A percentile compares a stretch with the other conserved stretches of the same genome.
phyloP scores from a whole-genome alignment of 2,888 invertebrate genomes.

The Spicauda simplicius region DNA sequence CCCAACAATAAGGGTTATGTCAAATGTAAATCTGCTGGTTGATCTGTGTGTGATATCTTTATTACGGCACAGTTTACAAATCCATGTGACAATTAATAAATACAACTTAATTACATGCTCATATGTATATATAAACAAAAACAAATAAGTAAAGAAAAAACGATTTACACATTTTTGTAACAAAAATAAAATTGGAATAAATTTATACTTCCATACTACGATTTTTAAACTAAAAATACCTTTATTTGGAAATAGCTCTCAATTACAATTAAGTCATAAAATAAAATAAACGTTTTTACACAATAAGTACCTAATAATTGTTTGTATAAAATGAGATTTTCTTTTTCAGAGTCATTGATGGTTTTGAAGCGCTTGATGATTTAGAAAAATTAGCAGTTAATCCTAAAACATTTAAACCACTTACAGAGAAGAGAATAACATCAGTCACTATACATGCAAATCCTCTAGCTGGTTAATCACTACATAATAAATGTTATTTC shows the following conservation, averaged over 20 bases:
- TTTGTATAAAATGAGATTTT: neutral
- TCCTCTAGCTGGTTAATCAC: slow-evolving; percentile 91
- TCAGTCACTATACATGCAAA: slow-evolving; percentile 98
- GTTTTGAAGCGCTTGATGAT: slow-evolving; percentile 97
- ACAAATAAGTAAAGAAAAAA: neutral
- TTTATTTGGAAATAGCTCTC: slow-evolving; percentile 8
- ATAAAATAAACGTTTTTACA: too few species aligned
- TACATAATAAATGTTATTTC: slow-evolving; percentile 38
- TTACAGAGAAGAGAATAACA: slow-evolving; percentile 94
- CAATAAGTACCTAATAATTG: too few species aligned
- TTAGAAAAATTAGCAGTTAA: slow-evolving; percentile 97
- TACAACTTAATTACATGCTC: neutral
- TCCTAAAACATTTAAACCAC: slow-evolving; percentile 95
- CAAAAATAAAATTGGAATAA: neutral
- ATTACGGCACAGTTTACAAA: too few species aligned
- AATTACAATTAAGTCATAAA: neutral
- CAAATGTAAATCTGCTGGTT: too few species aligned
- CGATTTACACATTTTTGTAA: neutral
- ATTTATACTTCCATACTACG: neutral
- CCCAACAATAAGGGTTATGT: too few species aligned
- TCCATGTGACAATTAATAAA: neutral
- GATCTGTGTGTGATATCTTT: too few species aligned
- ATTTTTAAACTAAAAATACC: neutral
- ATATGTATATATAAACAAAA: neutral
- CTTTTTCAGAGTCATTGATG: slow-evolving; percentile 95